Conservation (phyloP, 2,797 vertebrate species). For the Muscicapa comitata region DNA sequence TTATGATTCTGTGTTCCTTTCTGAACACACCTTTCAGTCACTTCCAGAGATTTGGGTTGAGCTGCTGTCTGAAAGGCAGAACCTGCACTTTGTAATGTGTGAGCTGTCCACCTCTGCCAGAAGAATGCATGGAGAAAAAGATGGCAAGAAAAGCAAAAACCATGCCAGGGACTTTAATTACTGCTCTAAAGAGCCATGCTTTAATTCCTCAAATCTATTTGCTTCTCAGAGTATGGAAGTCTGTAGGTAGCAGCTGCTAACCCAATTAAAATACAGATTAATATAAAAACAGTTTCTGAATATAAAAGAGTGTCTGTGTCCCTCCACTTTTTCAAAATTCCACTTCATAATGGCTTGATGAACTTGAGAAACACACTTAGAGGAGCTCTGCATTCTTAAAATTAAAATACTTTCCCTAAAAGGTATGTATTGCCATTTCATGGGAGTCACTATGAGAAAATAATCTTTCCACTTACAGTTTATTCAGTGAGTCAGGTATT, state of each 20-base stretch:
- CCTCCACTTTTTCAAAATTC: conserved; percentile 74
- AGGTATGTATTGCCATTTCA: conserved; percentile 77
- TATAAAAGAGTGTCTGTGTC: conserved; percentile 67
- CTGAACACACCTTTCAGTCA: neutral
- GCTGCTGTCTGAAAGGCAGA: neutral
- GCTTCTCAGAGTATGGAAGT: conserved; percentile 61
- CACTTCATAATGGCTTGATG: conserved; percentile 77
- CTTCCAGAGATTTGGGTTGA: neutral
- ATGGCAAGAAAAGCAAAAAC: conserved; percentile 27
- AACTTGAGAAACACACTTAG: conserved; percentile 76
- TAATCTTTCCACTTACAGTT: conserved; percentile 72
- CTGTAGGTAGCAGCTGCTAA: conserved; percentile 73
- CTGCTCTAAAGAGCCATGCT: neutral
- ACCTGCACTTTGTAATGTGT: neutral
- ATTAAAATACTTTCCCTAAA: conserved; percentile 79
- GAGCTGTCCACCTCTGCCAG: conserved; percentile 29
- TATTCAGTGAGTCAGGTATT: conserved; percentile 76
- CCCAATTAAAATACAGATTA: conserved; percentile 77
- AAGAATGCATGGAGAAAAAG: neutral
- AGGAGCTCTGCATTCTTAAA: conserved; percentile 74
- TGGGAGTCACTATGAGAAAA: conserved; percentile 74
- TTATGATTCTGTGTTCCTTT: neutral
- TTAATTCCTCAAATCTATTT: conserved; percentile 70
- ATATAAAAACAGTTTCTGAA: conserved; percentile 73
- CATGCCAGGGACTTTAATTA: conserved; percentile 48